Evolutionary conservation across 2,888 invertebrate genomes (phyloP).

Genomic region (Ceramica pisi): DNA sequence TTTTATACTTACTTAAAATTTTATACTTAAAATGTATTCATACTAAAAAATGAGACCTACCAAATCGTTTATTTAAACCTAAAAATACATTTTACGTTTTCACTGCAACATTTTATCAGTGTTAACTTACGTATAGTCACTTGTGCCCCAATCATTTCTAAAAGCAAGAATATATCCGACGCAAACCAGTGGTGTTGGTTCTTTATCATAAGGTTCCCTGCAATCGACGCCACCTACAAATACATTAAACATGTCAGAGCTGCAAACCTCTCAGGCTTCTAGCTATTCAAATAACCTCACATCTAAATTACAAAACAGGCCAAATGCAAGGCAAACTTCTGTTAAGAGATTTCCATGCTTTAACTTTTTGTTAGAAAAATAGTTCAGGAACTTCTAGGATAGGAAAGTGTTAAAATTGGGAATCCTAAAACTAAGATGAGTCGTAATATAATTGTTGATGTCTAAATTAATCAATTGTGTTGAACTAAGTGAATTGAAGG

Average conservation of each 20-base stretch:
- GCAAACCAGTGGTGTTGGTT: constrained; percentile 92
- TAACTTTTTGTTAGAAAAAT: constrained; percentile 22
- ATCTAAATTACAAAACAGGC: constrained; percentile 46
- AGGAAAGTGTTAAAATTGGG: background rate
- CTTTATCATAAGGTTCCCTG: constrained; percentile 93
- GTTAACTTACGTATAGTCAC: constrained; percentile 76
- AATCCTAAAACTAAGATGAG: too few relatives aligned
- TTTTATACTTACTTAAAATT: too few relatives aligned
- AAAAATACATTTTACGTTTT: background rate
- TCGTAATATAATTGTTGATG: too few relatives aligned
- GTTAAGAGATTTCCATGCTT: constrained; percentile 33
- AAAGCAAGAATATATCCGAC: constrained; percentile 92
- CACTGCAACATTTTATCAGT: background rate
- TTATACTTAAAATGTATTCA: too few relatives aligned
- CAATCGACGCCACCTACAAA: constrained; percentile 92
- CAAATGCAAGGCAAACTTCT: constrained; percentile 44
- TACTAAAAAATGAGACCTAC: too few relatives aligned
- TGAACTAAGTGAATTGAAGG: too few relatives aligned
- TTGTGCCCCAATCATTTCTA: constrained; percentile 80
- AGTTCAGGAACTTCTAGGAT: background rate
- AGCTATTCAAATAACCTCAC: constrained; percentile 40
- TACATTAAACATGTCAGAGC: constrained; percentile 41
- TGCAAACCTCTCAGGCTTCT: constrained; percentile 30
- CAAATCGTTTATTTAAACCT: too few relatives aligned
- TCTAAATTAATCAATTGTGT: too few relatives aligned